These are phyloP conservation scores for Macropis europaea DNA, from an alignment of 2,888 invertebrate genomes.

Conservation along the genomic window DNA sequence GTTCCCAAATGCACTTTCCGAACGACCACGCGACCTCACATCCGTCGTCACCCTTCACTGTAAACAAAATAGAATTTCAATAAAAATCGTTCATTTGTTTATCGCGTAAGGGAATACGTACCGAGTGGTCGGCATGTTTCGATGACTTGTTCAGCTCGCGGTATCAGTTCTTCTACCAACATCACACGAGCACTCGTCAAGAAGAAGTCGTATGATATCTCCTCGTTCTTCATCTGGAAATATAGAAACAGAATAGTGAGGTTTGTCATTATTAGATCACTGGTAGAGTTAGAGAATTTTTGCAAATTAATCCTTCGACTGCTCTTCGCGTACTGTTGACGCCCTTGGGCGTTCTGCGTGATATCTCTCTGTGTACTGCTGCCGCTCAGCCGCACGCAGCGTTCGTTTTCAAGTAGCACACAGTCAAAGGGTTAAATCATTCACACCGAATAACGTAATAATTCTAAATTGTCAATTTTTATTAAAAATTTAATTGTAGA, in stretches of 20 bases:
- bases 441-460: too few relatives aligned
- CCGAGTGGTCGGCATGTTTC: slow-evolving; percentile 50
- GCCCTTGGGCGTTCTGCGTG: too few relatives aligned
- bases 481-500: too few relatives aligned
- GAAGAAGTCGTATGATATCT: slow-evolving; percentile 81
- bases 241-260: not conserved
- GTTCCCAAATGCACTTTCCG: slow-evolving; percentile 60
- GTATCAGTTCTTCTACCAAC: slow-evolving; percentile 56
- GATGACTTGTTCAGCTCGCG: slow-evolving; percentile 43
- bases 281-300: too few relatives aligned
- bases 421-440: too few relatives aligned
- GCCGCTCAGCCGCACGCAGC: too few relatives aligned
- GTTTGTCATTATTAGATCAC: too few relatives aligned
- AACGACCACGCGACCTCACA: slow-evolving; percentile 65
- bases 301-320: too few relatives aligned
- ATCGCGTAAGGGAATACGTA: slow-evolving; percentile 30
- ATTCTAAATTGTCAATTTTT: too few relatives aligned
- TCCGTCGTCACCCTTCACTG: slow-evolving; percentile 43
- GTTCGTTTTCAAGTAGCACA: too few relatives aligned
- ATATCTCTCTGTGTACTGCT: too few relatives aligned
- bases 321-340: too few relatives aligned
- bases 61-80: not conserved
- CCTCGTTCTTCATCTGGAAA: slow-evolving; percentile 81
- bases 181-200: slow-evolving; percentile 79
- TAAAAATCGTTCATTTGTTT: not conserved